phyloP scores from a whole-genome alignment of 2,113 vertebrate species.

The Pterocles orientalis region DNA sequence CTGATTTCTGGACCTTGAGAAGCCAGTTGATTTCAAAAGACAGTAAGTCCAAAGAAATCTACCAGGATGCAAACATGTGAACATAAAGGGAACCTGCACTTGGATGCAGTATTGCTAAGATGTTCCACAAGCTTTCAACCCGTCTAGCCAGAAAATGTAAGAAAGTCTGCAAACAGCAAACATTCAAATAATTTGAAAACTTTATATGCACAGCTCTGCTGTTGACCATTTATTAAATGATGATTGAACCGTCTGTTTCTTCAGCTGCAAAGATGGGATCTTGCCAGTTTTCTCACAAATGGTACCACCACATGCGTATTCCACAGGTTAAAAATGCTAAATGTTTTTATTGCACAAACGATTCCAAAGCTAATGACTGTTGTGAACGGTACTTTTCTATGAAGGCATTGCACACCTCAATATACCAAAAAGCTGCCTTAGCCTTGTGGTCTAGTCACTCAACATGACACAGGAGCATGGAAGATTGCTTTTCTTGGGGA shows the following conservation, averaged over 20 bases:
- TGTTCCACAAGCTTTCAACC: not conserved
- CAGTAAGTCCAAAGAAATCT: not conserved
- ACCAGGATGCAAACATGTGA: not conserved
- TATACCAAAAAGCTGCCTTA: not conserved
- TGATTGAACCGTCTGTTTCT: not conserved
- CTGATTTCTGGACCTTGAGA: not conserved
- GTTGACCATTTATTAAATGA: not conserved
- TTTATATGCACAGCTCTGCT: not conserved
- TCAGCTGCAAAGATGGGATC: not conserved
- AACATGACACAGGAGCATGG: not conserved
- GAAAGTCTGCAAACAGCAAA: not conserved
- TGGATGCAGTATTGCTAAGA: not conserved
- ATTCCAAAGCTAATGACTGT: not conserved
- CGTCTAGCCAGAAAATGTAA: not conserved
- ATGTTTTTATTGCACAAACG: not conserved
- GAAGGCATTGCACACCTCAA: not conserved
- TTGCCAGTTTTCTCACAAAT: not conserved
- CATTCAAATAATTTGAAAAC: not conserved
- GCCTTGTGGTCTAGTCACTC: not conserved
- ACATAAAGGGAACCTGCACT: not conserved
- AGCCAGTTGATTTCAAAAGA: not conserved
- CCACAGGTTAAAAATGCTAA: not conserved
- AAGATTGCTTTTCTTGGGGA: not conserved
- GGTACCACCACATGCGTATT: not conserved
- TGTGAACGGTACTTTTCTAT: not conserved